Percentiles rank a stretch among this genome's conserved stretches.
phyloP scores from a whole-genome alignment of 30 jellyfish, hydroid and myxozoan species.

The Chrysaora quinquecirrha region DNA sequence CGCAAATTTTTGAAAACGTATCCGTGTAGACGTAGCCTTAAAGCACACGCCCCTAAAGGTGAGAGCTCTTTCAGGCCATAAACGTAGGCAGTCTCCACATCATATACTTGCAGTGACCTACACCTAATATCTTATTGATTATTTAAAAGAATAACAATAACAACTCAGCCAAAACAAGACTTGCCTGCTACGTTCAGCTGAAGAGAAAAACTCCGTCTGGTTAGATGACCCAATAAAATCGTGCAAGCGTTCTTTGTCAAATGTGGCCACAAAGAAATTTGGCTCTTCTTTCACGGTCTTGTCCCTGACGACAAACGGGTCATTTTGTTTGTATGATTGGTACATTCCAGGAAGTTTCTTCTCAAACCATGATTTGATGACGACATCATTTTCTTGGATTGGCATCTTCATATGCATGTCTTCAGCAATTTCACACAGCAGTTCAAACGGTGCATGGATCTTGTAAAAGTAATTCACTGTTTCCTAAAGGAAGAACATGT shows the following conservation, averaged over 20 bases:
- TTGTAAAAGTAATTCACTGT: constrained; percentile 80
- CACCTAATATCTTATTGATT: no score
- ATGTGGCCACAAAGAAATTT: constrained; percentile 86
- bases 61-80: no score
- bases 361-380: constrained; percentile 76
- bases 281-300: constrained; percentile 63
- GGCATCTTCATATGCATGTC: constrained; percentile 99
- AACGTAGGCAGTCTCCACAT: no score
- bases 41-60: no score
- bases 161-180: constrained; percentile 17
- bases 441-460: constrained; percentile 95
- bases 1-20: no score
- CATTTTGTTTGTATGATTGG: constrained; percentile 30
- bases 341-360: constrained; percentile 39
- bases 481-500: no score
- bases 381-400: constrained; percentile 86
- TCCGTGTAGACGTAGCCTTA: no score
- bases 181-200: constrained; percentile 88
- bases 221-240: constrained; percentile 76
- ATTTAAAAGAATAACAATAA: no score
- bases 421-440: constrained; percentile 94
- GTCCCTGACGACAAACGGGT: constrained; percentile 83
- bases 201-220: constrained; percentile 80
- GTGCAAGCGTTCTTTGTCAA: constrained; percentile 75
- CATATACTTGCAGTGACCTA: no score